Evolutionary conservation across 2,888 invertebrate species (phyloP).

Genomic region (Plagiodera versicolora): DNA sequence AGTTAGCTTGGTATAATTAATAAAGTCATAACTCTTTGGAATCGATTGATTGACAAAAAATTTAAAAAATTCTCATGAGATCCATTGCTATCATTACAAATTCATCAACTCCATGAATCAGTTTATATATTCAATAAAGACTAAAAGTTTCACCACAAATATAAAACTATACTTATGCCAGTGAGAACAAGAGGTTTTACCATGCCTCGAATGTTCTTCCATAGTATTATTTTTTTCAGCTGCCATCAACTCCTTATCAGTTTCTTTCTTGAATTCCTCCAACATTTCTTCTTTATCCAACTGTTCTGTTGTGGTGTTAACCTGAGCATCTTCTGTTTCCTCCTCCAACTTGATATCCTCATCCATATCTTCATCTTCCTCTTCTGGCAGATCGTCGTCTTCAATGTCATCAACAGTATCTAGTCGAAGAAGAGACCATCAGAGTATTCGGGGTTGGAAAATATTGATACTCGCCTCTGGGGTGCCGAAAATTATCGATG

Average conservation of each 20-base stretch:
- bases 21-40: no score
- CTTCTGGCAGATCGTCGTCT: conserved; percentile 25
- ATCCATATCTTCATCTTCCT: conserved; percentile 25
- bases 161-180: not conserved
- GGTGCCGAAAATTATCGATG: not conserved
- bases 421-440: not conserved
- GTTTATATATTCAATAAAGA: not conserved
- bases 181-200: not conserved
- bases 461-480: not conserved
- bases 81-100: no score
- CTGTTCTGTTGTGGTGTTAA: conserved; percentile 14
- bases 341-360: conserved; percentile 26
- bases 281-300: conserved; percentile 19
- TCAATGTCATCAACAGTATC: conserved; percentile 19
- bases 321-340: conserved; percentile 11
- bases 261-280: conserved; percentile 12
- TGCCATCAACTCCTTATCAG: not conserved
- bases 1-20: not conserved
- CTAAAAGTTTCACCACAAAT: not conserved
- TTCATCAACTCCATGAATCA: not conserved
- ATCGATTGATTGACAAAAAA: no score
- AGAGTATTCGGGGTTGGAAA: not conserved
- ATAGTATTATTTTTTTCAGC: conserved; percentile 10
- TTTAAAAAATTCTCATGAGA: no score
- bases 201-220: not conserved